Evolutionary conservation across 2,888 invertebrate genomes (phyloP).

Genomic region (Volucella inflata): DNA sequence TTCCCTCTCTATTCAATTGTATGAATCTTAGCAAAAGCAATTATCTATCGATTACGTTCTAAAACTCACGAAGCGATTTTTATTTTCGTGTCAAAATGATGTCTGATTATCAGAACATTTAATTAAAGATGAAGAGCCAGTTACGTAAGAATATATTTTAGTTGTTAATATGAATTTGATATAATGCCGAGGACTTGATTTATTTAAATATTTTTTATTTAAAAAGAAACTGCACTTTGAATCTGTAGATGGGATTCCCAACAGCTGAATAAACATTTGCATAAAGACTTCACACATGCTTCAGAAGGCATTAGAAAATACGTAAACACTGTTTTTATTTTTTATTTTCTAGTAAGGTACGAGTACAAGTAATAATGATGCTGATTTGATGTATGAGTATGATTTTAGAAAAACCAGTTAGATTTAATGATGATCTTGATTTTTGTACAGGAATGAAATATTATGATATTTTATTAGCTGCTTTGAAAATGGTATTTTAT

Average conservation of each 20-base stretch:
- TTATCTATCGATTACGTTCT: slow-evolving; percentile 1
- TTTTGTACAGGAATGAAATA: too few species aligned
- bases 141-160: neutral
- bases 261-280: slow-evolving; percentile 4
- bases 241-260: slow-evolving; percentile 3
- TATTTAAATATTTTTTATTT: neutral
- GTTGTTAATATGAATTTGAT: neutral
- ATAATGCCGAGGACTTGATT: too few species aligned
- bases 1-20: neutral
- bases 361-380: neutral
- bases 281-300: neutral
- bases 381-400: too few species aligned
- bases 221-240: slow-evolving; percentile 9
- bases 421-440: too few species aligned
- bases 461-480: too few species aligned
- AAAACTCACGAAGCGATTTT: neutral
- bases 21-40: neutral
- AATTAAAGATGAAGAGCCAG: slow-evolving; percentile 8
- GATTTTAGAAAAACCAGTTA: too few species aligned
- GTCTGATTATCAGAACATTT: slow-evolving; percentile 3
- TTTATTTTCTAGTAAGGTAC: neutral
- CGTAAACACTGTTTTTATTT: neutral
- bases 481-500: too few species aligned
- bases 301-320: neutral
- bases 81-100: neutral